Conservation (phyloP, 1,140 invertebrate species). For the Brachionus plicatilis region DNA sequence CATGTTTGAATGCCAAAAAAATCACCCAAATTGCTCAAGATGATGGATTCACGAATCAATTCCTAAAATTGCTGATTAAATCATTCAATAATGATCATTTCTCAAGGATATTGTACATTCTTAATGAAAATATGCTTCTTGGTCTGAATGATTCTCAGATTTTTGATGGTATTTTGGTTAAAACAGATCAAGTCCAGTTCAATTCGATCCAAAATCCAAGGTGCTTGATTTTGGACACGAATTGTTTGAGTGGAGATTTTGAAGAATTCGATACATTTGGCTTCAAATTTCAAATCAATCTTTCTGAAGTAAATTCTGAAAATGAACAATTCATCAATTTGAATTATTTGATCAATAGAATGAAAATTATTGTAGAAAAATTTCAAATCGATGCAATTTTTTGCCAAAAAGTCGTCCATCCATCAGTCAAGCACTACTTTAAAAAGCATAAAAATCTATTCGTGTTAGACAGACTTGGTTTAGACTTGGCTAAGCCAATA, state of each 20-base stretch:
- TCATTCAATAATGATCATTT: conserved; percentile 1
- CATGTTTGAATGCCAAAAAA: neutral
- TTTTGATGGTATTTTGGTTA: neutral
- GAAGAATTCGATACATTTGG: neutral
- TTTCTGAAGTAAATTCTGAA: neutral
- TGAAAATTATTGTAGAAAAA: neutral
- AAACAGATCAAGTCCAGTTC: neutral
- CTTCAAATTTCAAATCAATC: conserved; percentile 14
- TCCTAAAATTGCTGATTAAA: neutral
- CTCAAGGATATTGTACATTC: neutral
- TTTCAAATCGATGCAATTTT: neutral
- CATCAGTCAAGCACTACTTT: neutral
- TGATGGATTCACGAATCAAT: neutral
- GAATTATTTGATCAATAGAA: neutral
- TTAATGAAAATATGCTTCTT: neutral
- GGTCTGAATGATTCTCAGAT: neutral
- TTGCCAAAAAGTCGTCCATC: conserved; percentile 27
- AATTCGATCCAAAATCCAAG: neutral
- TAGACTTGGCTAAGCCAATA: neutral
- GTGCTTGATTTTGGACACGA: neutral
- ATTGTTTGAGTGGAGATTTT: conserved; percentile 8
- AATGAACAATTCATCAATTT: neutral
- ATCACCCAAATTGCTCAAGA: neutral
- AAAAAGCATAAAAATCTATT: neutral
- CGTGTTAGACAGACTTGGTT: neutral